phyloP scores from a whole-genome alignment of 2,113 vertebrate genomes.

The Leptosomus discolor region DNA sequence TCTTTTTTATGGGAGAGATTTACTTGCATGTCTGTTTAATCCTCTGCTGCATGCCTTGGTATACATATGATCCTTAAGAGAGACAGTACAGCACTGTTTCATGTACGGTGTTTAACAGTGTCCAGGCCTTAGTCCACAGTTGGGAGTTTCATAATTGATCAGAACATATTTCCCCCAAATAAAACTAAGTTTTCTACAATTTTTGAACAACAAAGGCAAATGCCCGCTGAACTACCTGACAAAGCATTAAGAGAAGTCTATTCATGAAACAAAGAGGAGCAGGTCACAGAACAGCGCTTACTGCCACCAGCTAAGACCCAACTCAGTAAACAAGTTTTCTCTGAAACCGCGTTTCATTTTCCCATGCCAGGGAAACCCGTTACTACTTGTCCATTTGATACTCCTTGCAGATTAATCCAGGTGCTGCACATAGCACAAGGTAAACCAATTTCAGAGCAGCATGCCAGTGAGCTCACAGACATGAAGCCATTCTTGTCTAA shows the following conservation, averaged over 20 bases:
- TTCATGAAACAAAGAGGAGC: background rate
- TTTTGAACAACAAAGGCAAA: background rate
- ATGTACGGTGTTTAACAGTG: background rate
- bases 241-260: background rate
- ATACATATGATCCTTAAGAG: background rate
- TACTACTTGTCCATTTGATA: accelerated
- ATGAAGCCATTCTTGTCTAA: background rate
- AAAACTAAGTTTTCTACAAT: background rate
- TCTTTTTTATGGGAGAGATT: slow-evolving; percentile 51
- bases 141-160: background rate
- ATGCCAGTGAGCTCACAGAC: background rate
- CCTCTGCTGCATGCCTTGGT: slow-evolving; percentile 38
- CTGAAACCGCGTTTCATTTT: background rate
- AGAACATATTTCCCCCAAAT: background rate
- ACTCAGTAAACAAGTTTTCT: background rate
- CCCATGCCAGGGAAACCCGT: background rate
- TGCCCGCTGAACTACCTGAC: background rate
- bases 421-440: background rate
- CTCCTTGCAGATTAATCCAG: background rate
- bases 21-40: slow-evolving; percentile 52
- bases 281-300: background rate
- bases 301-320: background rate
- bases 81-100: background rate
- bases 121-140: background rate
- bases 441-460: background rate